A percentile compares a stretch with the other conserved stretches of the same genome.
Evolutionary conservation across 1,140 invertebrate species (phyloP).

Genomic region (Drosophila lacertosa): DNA sequence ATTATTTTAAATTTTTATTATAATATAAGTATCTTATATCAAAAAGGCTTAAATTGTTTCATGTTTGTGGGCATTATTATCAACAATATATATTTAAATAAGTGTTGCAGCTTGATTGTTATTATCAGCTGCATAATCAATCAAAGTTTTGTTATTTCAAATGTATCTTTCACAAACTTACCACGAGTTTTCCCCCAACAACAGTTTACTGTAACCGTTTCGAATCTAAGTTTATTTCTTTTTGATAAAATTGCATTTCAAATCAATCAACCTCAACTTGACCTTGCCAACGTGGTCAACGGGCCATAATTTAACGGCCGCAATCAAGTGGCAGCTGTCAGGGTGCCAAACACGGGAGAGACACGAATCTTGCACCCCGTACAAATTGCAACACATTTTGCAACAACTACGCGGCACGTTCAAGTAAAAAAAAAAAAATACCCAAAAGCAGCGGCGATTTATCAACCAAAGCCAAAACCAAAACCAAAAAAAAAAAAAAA

Average conservation of each 20-base stretch:
- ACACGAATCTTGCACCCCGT: constrained; percentile 7
- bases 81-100: too few relatives aligned
- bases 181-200: neutral
- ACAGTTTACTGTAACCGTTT: neutral
- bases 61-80: too few relatives aligned
- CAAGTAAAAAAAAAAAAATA: too few relatives aligned
- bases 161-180: neutral
- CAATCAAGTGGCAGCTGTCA: constrained; percentile 37
- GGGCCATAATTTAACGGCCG: constrained; percentile 56
- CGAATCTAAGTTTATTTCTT: neutral
- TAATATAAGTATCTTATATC: too few relatives aligned
- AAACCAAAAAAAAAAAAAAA: too few relatives aligned
- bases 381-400: constrained; percentile 53
- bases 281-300: constrained; percentile 59
- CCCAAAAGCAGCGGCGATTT: constrained; percentile 59
- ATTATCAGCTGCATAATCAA: neutral
- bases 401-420: constrained; percentile 16
- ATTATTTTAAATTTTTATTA: too few relatives aligned
- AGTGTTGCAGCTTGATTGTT: too few relatives aligned
- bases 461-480: too few relatives aligned
- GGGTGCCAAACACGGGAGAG: constrained; percentile 9
- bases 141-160: neutral
- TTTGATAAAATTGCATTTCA: constrained; percentile 56
- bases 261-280: constrained; percentile 76
- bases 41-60: too few relatives aligned